Percentiles rank a stretch among this genome's conserved stretches.
These are phyloP conservation scores for Anguilla anguilla DNA, from an alignment of 2,797 vertebrate genomes.

Conservation along the genomic window DNA sequence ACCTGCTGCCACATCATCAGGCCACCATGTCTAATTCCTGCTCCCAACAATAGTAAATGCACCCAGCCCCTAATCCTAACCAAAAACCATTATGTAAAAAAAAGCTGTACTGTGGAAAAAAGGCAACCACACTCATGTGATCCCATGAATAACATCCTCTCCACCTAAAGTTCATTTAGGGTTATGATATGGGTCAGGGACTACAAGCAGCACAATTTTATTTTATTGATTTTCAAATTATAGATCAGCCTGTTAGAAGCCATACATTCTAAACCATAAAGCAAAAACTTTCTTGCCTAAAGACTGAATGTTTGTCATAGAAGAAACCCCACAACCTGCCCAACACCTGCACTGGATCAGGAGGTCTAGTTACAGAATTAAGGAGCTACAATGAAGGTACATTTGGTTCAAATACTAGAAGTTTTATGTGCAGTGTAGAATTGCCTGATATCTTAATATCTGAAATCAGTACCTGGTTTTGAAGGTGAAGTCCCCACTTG, in stretches of 20 bases:
- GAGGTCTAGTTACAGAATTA: neutral
- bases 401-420: neutral
- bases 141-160: neutral
- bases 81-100: neutral
- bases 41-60: neutral
- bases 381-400: neutral
- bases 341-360: neutral
- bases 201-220: neutral
- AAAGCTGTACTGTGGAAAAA: neutral
- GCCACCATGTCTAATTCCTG: neutral
- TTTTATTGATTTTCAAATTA: neutral
- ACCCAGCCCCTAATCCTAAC: neutral
- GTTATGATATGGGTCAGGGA: neutral
- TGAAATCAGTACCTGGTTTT: neutral
- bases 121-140: neutral
- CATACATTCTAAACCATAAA: neutral
- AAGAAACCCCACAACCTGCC: neutral
- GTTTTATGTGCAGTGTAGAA: neutral
- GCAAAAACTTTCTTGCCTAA: neutral
- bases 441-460: neutral
- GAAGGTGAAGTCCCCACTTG: neutral
- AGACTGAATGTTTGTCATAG: neutral
- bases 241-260: neutral
- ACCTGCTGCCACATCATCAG: constrained; percentile 1
- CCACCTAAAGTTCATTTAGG: neutral